phyloP scores from a whole-genome alignment of 2,888 invertebrate genomes.

The Caenorhabditis angaria region DNA sequence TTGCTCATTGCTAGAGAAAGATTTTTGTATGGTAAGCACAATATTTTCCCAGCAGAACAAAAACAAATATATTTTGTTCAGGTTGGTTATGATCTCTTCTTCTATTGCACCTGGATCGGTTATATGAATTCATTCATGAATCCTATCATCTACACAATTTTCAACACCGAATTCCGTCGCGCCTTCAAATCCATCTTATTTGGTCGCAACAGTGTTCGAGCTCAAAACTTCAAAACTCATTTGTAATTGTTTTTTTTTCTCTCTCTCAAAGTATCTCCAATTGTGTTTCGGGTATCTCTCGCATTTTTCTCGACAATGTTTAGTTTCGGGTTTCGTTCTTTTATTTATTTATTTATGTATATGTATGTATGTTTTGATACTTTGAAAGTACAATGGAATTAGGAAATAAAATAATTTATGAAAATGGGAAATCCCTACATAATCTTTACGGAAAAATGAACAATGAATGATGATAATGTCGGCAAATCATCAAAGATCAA shows the following conservation, averaged over 20 bases:
- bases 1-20: slow-evolving; percentile 80
- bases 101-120: slow-evolving; percentile 95
- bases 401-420: no score
- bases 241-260: slow-evolving; percentile 10
- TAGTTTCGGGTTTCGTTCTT: no score
- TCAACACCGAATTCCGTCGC: slow-evolving; percentile 85
- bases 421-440: background rate
- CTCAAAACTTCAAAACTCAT: slow-evolving; percentile 36
- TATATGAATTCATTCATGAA: slow-evolving; percentile 84
- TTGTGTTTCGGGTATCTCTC: background rate
- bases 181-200: slow-evolving; percentile 79
- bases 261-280: background rate
- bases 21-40: slow-evolving; percentile 59
- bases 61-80: slow-evolving; percentile 15
- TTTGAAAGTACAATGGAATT: no score
- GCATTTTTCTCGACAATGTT: slow-evolving; percentile 1
- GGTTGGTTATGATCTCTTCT: slow-evolving; percentile 78
- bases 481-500: slow-evolving; percentile 37
- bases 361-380: no score
- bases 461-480: no score
- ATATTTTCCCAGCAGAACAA: background rate
- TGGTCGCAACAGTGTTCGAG: slow-evolving; percentile 35
- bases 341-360: no score
- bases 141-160: slow-evolving; percentile 77
- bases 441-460: background rate